Evolutionary conservation across 2,888 invertebrate genomes (phyloP).

Genomic region (Plutella xylostella): DNA sequence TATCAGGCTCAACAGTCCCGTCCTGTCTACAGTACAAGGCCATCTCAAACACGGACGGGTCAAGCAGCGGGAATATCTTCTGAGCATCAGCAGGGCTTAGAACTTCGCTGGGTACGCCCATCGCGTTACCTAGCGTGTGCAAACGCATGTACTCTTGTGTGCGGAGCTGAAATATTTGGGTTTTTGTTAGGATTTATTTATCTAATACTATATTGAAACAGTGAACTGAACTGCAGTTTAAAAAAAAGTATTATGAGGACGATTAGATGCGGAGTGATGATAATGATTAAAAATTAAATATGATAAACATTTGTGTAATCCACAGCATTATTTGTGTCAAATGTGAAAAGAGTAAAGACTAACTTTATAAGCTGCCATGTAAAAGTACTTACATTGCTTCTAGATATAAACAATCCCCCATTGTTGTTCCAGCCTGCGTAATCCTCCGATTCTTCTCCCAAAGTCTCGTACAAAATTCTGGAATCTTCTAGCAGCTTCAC

Average conservation of each 20-base stretch:
- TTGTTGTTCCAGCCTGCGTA: constrained; percentile 91
- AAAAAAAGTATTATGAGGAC: too few species aligned
- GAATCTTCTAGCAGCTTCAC: constrained; percentile 82
- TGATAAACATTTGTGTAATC: too few species aligned
- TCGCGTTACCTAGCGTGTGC: constrained; percentile 81
- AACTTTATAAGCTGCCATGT: too few species aligned
- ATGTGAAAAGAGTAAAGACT: too few species aligned
- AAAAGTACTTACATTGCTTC: constrained; percentile 40
- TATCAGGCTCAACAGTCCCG: constrained; percentile 87
- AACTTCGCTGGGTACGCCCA: constrained; percentile 81
- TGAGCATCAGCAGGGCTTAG: constrained; percentile 79
- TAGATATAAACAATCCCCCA: constrained; percentile 89
- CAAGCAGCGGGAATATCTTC: constrained; percentile 81
- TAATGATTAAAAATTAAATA: too few species aligned
- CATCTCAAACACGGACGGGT: constrained; percentile 79
- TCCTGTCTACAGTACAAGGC: constrained; percentile 84
- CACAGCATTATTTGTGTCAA: too few species aligned
- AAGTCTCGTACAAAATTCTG: constrained; percentile 72
- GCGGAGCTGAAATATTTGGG: constrained; percentile 67
- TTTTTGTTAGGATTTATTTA: too few species aligned
- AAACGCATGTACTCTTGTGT: constrained; percentile 87
- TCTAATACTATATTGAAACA: too few species aligned
- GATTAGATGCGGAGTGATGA: too few species aligned
- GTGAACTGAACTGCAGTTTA: too few species aligned
- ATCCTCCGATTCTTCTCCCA: constrained; percentile 84